Conservation (phyloP, 2,888 invertebrate species). For the Pseudococcus viburni region DNA sequence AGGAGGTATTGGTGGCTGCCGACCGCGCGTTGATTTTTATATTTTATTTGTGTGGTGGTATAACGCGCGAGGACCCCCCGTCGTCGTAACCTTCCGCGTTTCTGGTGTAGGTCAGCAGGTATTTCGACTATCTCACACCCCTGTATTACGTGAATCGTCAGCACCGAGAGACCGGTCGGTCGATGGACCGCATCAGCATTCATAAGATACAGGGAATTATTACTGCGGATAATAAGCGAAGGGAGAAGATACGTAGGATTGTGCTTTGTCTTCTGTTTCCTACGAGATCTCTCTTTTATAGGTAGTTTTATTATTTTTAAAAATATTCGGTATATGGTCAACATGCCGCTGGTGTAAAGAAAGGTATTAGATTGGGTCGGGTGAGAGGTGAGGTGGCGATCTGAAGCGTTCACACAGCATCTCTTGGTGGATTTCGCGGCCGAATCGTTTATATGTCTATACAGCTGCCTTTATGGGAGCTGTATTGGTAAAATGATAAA, state of each 20-base stretch:
- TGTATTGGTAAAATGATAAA: conserved; percentile 9
- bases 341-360: neutral
- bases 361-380: conserved; percentile 1
- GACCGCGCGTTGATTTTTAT: neutral
- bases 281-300: conserved; percentile 11
- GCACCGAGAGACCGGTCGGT: neutral
- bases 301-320: conserved; percentile 26
- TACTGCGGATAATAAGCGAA: neutral
- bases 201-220: conserved; percentile 21
- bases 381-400: neutral
- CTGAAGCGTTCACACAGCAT: neutral
- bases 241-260: neutral
- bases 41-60: neutral
- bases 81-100: conserved; percentile 33
- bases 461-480: neutral
- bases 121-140: conserved; percentile 56
- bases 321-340: conserved; percentile 21
- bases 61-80: conserved; percentile 39
- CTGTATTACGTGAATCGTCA: conserved; percentile 30
- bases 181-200: neutral
- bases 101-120: conserved; percentile 53
- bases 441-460: neutral
- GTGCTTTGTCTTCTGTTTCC: neutral
- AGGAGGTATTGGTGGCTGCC: neutral
- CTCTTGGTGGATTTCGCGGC: neutral